Evolutionary conservation across 2,888 invertebrate species (phyloP).

Genomic region (Chrysolina haemoptera): DNA sequence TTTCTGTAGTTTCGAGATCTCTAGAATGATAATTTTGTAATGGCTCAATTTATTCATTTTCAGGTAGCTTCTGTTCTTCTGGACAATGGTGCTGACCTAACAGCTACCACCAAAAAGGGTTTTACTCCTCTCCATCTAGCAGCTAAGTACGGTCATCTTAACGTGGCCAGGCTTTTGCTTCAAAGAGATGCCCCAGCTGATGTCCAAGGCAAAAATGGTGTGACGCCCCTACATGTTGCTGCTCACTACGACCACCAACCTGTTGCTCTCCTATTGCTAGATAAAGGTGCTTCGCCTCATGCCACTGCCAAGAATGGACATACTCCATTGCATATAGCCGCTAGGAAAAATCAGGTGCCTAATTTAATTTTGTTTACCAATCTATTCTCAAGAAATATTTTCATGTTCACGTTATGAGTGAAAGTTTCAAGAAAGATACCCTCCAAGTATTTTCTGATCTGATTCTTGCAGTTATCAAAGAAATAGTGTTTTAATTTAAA

Average conservation of each 20-base stretch:
- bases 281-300: conserved; percentile 95
- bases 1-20: too few relatives aligned
- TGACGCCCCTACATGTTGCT: conserved; percentile 96
- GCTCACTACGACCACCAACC: conserved; percentile 96
- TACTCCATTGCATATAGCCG: conserved; percentile 97
- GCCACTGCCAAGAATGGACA: conserved; percentile 98
- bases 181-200: conserved; percentile 88
- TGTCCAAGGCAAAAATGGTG: conserved; percentile 93
- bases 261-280: conserved; percentile 90
- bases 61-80: conserved; percentile 90
- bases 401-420: too few relatives aligned
- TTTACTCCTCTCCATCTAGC: conserved; percentile 98
- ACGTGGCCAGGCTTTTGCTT: conserved; percentile 88
- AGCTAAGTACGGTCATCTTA: conserved; percentile 96
- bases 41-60: conserved; percentile 38
- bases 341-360: conserved; percentile 91
- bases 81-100: conserved; percentile 91
- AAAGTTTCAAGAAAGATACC: too few relatives aligned
- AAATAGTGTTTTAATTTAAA: too few relatives aligned
- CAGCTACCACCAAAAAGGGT: conserved; percentile 95
- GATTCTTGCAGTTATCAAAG: not conserved
- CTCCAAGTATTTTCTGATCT: too few relatives aligned
- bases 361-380: too few relatives aligned
- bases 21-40: not conserved
- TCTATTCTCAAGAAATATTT: too few relatives aligned